Conservation (phyloP, 2,888 invertebrate genomes). For the Physocephala rufipes region DNA sequence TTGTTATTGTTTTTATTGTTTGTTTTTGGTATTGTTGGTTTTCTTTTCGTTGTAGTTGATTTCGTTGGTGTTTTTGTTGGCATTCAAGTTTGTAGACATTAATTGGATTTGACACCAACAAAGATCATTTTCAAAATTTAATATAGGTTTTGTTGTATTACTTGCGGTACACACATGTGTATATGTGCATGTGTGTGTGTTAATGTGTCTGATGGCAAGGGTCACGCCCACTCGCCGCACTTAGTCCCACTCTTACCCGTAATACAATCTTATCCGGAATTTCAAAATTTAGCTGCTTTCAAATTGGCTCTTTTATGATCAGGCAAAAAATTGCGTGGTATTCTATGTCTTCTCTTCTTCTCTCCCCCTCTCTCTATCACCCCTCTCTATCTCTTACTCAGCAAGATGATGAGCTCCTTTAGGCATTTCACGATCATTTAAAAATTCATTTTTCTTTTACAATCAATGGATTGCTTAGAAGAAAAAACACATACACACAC, state of each 20-base stretch:
- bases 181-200: neutral
- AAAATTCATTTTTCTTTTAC: neutral
- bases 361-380: neutral
- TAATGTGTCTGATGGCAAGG: neutral
- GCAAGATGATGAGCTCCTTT: neutral
- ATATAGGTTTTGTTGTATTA: neutral
- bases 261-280: too few relatives aligned
- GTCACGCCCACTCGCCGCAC: too few relatives aligned
- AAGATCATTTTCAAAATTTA: neutral
- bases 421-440: constrained; percentile 7
- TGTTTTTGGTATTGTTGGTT: too few relatives aligned
- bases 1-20: neutral
- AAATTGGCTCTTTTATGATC: constrained; percentile 20
- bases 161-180: neutral
- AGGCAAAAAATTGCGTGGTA: neutral
- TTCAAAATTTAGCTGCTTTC: too few relatives aligned
- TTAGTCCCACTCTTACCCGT: neutral
- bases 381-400: neutral
- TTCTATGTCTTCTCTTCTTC: too few relatives aligned
- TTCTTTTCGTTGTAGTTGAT: too few relatives aligned
- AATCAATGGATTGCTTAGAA: neutral
- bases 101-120: neutral
- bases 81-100: neutral
- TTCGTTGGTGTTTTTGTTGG: too few relatives aligned
- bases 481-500: constrained; percentile 4